Base-by-base conservation (phyloP, 2,797 vertebrate species). In the Epinephelus coioides region DNA sequence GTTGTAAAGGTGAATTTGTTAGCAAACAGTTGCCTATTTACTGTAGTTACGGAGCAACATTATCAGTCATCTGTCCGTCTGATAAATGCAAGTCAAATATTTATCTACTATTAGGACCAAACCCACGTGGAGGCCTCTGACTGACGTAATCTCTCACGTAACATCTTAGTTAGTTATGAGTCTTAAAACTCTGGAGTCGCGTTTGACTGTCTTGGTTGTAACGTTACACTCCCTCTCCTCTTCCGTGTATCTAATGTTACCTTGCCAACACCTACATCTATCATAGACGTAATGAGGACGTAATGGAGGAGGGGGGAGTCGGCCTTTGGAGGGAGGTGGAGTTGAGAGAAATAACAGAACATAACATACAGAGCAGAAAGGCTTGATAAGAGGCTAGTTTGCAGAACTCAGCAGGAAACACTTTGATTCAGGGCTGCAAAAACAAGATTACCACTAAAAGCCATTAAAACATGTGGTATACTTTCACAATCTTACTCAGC, bases 381-480 rank as follows among this genome's bases (percentile, higher is more conserved):
- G 0, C 5, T 0, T 44, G 5, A 56, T 69, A 47, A 15, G 2
- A n/a, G 6, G 46, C 6, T 46, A 3, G 15, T 69, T 73, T 79
- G 23, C 27, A 62, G 63, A 38, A 40, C 40, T 59, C 30, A 60
- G 38, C 43, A 63, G 78, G 65, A 77, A 79, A 46, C 56, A 50
- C 27, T 78, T 74, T 2, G 6, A 79, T 46, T 44, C 30, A 23
- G 60, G 40, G 61, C 34, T 44, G 47, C 34, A 34, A 77, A 76
- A 70, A 54, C 25, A 72, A 53, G 23, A 77, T 67, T 18, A 30
- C 23, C 18, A 65, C 27, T 25, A 44, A 77, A 76, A 74, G 14
- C 38, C 23, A 60, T 66, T 50, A 59, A 69, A 86, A 61, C 51
- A 71, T 18, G 12, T 67, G 30, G 63, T 11, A 14, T 60, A 79